phyloP scores from a whole-genome alignment of 1,140 invertebrate species.

The Drosophila seguyi region DNA sequence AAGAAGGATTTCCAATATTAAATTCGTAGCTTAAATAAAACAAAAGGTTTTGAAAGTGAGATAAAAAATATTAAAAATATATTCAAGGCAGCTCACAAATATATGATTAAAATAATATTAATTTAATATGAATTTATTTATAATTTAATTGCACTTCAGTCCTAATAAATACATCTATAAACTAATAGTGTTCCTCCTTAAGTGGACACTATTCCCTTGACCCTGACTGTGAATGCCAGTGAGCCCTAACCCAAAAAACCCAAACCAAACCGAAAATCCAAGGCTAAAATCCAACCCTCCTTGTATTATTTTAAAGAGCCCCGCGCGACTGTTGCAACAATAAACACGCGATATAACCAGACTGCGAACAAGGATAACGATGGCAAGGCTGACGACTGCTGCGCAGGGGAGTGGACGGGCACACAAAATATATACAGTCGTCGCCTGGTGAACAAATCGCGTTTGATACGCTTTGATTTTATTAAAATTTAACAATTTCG shows the following conservation, averaged over 20 bases:
- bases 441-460: conserved; percentile 80
- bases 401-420: conserved; percentile 1
- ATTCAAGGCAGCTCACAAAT: too few species aligned
- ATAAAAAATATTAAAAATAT: too few species aligned
- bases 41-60: too few species aligned
- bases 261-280: conserved; percentile 17
- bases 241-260: neutral
- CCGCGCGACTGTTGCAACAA: conserved; percentile 78
- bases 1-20: too few species aligned
- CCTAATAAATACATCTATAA: too few species aligned
- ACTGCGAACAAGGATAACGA: conserved; percentile 80
- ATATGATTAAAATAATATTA: too few species aligned
- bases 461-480: conserved; percentile 83
- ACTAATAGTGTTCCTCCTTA: too few species aligned
- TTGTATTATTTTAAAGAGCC: conserved; percentile 80
- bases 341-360: conserved; percentile 82
- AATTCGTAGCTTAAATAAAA: too few species aligned
- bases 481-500: conserved; percentile 82
- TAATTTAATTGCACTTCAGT: too few species aligned
- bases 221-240: neutral
- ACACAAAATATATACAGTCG: conserved; percentile 18
- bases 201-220: neutral
- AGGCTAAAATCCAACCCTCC: conserved; percentile 40
- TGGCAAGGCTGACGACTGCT: conserved; percentile 55
- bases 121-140: too few species aligned